Evolutionary conservation across 2,888 invertebrate species (phyloP), one percentile per base, ranked within the genome.

Genomic region (Diaperis boleti): DNA sequence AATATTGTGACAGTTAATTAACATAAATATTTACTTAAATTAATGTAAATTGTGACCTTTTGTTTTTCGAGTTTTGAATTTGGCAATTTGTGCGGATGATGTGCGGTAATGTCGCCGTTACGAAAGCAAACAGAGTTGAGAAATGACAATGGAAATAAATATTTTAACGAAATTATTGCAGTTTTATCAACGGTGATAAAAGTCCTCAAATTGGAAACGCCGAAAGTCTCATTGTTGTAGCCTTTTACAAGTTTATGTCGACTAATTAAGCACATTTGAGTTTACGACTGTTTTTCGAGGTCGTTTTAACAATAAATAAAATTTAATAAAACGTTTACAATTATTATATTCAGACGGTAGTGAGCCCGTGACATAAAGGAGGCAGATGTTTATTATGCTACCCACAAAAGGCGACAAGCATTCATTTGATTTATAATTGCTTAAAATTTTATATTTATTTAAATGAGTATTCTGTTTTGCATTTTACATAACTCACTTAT

Each of bases 21-120:
- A 60, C 50, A 52, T 52, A 52, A 60, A 50, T 52, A 47, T 60
- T 60, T 50, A 52, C 52, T 52, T 14, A 60, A 42, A 60, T 60
- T 35, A 29, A 60, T 60, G 42, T 26, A 60, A 50, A 60, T 44
- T 11, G 11, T 60, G 59, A 60, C 59, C 59, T 60, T 52, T 60
- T 39, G 39, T 6, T 42, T 42, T 42, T 33, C 31, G 20, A 17
- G 26, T 17, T 35, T 37, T 50, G 31, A n/a, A 33, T 52, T 52
- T 22, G 29, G 41, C 10, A 26, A 41, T 39, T 39, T 41, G 26
- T n/a, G 6, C 26, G 3, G 26, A 26, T 26, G n/a, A n/a, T n/a
- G n/a, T n/a, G n/a, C n/a, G n/a, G n/a, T n/a, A n/a, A n/a, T n/a
- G n/a, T n/a, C n/a, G n/a, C n/a, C n/a, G n/a, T n/a, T n/a, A n/a